Percentiles rank a stretch among this genome's conserved stretches.
phyloP scores from a whole-genome alignment of 2,888 invertebrate species.

The Smittia aterrima region DNA sequence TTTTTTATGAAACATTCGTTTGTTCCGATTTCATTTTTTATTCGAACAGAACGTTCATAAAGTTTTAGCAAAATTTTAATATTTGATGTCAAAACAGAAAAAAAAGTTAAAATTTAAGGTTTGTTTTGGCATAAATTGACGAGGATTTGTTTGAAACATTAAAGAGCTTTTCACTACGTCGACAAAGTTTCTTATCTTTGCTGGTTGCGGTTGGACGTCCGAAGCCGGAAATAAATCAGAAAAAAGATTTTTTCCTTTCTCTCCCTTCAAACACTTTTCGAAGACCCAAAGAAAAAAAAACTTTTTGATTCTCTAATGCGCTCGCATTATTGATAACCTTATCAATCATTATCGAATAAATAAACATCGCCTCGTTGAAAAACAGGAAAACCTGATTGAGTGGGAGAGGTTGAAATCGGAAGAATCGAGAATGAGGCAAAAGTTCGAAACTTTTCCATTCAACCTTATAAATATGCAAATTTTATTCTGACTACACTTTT shows the following conservation, averaged over 20 bases:
- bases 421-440: neutral
- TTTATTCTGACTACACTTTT: conserved; percentile 13
- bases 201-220: no score
- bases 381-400: neutral
- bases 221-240: neutral
- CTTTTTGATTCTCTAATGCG: neutral
- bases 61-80: no score
- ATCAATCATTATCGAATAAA: neutral
- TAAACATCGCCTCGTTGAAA: neutral
- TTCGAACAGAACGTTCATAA: no score
- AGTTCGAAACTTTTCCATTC: neutral
- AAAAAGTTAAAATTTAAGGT: no score
- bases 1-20: neutral
- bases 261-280: no score
- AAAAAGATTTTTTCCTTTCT: neutral
- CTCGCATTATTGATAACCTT: neutral
- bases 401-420: neutral
- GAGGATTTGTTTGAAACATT: no score
- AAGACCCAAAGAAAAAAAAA: neutral
- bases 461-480: conserved; percentile 19
- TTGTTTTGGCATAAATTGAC: no score
- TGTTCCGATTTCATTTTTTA: no score
- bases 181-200: no score
- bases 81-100: no score
- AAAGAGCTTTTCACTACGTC: no score